These are phyloP conservation scores for Alligator sinensis DNA, from an alignment of 2,113 vertebrate genomes.

Conservation along the genomic window DNA sequence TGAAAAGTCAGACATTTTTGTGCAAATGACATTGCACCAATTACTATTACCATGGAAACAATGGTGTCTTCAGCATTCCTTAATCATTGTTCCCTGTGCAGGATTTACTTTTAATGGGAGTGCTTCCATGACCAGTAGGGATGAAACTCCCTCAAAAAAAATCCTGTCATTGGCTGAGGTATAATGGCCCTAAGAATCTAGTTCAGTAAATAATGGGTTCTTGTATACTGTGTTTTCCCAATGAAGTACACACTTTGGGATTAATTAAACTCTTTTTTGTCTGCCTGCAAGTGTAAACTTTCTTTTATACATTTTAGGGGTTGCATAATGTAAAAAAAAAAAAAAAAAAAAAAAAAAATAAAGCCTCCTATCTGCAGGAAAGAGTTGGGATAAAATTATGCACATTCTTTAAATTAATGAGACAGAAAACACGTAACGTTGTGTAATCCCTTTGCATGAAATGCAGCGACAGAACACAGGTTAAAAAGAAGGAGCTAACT, in stretches of 20 bases:
- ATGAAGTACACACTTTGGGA: slow-evolving; percentile 63
- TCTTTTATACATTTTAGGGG: slow-evolving; percentile 72
- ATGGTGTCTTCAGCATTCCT: slow-evolving; percentile 25
- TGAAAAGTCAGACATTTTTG: not conserved
- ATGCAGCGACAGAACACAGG: not conserved
- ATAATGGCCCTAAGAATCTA: slow-evolving; percentile 56
- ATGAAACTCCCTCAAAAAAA: slow-evolving; percentile 3
- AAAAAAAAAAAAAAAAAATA: slow-evolving; percentile 71
- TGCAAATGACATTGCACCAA: not conserved
- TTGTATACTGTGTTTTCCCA: slow-evolving; percentile 48
- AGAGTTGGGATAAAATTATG: slow-evolving; percentile 53
- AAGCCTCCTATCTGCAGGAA: slow-evolving; percentile 60
- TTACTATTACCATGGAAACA: not conserved
- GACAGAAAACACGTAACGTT: not conserved
- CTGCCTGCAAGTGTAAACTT: slow-evolving; percentile 65
- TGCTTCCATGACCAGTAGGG: not conserved
- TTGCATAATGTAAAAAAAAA: slow-evolving; percentile 57
- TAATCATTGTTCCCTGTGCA: not conserved
- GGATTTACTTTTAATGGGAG: slow-evolving; percentile 38
- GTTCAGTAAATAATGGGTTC: slow-evolving; percentile 68
- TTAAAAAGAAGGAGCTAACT: not conserved
- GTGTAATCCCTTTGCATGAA: not conserved
- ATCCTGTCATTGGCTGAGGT: not conserved
- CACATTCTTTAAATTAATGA: not conserved
- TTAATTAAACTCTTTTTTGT: slow-evolving; percentile 73